Percentiles rank a stretch among this genome's conserved stretches.
Conservation (phyloP, 2,113 vertebrate species). For the Entomyzon cyanotis region DNA sequence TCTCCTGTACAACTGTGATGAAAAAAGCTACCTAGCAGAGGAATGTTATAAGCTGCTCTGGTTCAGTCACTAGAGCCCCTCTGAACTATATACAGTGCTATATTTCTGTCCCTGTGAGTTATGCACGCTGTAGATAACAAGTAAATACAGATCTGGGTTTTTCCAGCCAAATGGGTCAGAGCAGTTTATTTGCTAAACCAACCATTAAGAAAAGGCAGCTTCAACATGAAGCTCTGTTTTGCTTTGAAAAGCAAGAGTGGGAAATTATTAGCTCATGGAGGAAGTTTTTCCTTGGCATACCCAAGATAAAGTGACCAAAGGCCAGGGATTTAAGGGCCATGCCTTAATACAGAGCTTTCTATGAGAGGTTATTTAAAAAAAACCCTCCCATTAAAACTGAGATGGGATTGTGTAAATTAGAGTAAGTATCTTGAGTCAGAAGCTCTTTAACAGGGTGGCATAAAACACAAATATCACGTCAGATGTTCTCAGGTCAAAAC, state of each 20-base stretch:
- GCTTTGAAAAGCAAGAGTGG: not conserved
- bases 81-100: not conserved
- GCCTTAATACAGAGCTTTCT: not conserved
- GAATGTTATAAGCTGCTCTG: not conserved
- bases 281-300: not conserved
- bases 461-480: not conserved
- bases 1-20: not conserved
- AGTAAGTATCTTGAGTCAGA: not conserved
- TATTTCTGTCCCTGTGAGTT: not conserved
- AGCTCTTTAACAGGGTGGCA: not conserved
- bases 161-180: not conserved
- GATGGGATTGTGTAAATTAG: not conserved
- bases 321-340: not conserved
- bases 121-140: not conserved
- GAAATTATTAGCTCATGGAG: slow-evolving; percentile 3
- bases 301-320: slow-evolving; percentile 6
- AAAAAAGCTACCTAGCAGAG: not conserved
- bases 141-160: not conserved
- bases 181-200: slow-evolving; percentile 13
- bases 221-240: not conserved
- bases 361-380: not conserved
- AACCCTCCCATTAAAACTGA: not conserved
- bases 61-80: not conserved
- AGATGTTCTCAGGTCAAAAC: not conserved
- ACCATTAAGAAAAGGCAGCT: slow-evolving; percentile 1